Evolutionary conservation across 2,113 vertebrate genomes (phyloP).

Genomic region (Martes martes): DNA sequence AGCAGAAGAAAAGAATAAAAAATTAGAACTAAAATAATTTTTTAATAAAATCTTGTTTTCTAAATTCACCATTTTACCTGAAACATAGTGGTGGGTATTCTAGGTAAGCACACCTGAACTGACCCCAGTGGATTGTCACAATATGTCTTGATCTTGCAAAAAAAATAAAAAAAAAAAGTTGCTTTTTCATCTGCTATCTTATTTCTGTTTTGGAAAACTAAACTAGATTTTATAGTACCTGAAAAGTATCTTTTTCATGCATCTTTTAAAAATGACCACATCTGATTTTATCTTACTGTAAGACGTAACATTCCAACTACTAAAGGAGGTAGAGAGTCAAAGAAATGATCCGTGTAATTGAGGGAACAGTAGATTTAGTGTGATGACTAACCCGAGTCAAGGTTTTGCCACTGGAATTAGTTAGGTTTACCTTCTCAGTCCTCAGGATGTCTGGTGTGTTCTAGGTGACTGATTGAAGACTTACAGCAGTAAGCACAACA

Average conservation of each 20-base stretch:
- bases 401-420: slow-evolving; percentile 6
- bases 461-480: slow-evolving; percentile 43
- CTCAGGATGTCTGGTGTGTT: neutral
- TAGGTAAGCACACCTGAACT: neutral
- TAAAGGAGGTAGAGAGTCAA: neutral
- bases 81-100: neutral
- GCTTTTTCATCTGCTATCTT: neutral
- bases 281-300: neutral
- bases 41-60: neutral
- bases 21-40: neutral
- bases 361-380: slow-evolving; percentile 42
- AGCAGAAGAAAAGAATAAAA: neutral
- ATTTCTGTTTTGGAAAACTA: neutral
- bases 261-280: neutral
- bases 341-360: slow-evolving; percentile 31
- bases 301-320: neutral
- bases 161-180: neutral
- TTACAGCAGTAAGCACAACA: neutral
- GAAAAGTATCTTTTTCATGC: neutral
- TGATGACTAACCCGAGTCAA: neutral
- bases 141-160: neutral
- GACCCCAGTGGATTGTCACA: neutral
- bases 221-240: neutral
- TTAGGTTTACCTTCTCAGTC: neutral
- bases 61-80: neutral